phyloP scores from a whole-genome alignment of 2,797 vertebrate genomes.

The Novumbra hubbsi region DNA sequence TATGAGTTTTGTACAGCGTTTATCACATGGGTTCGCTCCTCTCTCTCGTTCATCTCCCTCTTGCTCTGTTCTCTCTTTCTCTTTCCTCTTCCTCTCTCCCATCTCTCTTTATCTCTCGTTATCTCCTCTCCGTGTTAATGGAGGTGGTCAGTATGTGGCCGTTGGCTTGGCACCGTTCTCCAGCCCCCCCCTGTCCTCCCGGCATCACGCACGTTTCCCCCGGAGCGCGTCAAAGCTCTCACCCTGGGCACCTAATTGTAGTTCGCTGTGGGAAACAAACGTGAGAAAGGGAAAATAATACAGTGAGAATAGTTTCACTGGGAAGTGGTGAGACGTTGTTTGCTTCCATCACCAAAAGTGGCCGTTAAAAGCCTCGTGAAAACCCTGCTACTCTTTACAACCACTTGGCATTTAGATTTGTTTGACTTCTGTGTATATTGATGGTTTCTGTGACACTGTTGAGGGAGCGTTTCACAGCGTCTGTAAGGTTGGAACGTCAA shows the following conservation, averaged over 20 bases:
- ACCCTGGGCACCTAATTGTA: background rate
- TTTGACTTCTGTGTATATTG: too few species aligned
- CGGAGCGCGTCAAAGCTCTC: background rate
- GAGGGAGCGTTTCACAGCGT: too few species aligned
- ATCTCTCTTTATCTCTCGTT: background rate
- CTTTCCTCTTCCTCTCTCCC: background rate
- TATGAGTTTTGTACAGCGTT: background rate
- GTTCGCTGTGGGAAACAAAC: background rate
- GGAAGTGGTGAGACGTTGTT: background rate
- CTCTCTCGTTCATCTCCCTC: background rate
- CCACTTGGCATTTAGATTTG: too few species aligned
- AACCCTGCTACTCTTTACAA: too few species aligned
- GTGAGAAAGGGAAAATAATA: background rate
- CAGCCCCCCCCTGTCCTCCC: background rate
- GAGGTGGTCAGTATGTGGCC: background rate
- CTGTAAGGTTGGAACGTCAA: too few species aligned
- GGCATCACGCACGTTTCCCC: background rate
- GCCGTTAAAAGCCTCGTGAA: too few species aligned
- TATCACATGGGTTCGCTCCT: background rate
- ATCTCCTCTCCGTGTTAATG: too few species aligned
- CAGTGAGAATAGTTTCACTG: background rate
- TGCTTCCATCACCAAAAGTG: too few species aligned
- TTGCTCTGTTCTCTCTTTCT: background rate
- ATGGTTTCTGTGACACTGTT: too few species aligned
- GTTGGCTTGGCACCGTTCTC: background rate